These are phyloP conservation scores for Astreopora myriophthalma DNA, from an alignment of 64 coral and sea anemone genomes.

Conservation along the genomic window DNA sequence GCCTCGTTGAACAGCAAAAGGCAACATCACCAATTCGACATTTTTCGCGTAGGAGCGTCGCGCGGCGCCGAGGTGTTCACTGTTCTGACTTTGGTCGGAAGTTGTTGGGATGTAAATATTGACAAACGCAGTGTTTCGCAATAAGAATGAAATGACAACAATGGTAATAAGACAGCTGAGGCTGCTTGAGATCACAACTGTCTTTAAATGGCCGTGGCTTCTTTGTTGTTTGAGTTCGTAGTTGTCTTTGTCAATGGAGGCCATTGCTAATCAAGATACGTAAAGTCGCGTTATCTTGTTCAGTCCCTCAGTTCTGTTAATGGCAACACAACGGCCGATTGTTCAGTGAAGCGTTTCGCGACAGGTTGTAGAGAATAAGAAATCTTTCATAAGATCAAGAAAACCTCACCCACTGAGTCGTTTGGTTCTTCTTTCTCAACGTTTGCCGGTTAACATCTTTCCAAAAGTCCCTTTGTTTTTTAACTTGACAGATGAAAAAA, in stretches of 20 bases:
- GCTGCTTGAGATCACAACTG: slow-evolving; percentile 73
- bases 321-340: not conserved
- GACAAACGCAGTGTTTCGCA: slow-evolving; percentile 90
- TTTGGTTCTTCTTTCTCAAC: not conserved
- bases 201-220: slow-evolving; percentile 42
- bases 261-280: not conserved
- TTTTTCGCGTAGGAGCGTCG: slow-evolving; percentile 50
- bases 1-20: slow-evolving; percentile 64
- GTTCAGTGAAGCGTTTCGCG: not conserved
- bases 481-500: not conserved
- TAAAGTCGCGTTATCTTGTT: not conserved
- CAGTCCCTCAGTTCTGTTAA: not conserved
- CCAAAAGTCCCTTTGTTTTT: not conserved
- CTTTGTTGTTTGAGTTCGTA: not conserved
- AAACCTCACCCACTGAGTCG: too few relatives aligned
- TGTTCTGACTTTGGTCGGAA: not conserved
- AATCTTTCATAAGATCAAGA: not conserved
- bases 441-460: not conserved
- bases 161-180: slow-evolving; percentile 75
- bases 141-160: slow-evolving; percentile 81
- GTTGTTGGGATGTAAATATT: slow-evolving; percentile 77
- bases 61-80: not conserved
- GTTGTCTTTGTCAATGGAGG: not conserved
- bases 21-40: slow-evolving; percentile 49
- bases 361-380: not conserved